Evolutionary conservation across 2,888 invertebrate species (phyloP).

Genomic region (Pandemis corylana): DNA sequence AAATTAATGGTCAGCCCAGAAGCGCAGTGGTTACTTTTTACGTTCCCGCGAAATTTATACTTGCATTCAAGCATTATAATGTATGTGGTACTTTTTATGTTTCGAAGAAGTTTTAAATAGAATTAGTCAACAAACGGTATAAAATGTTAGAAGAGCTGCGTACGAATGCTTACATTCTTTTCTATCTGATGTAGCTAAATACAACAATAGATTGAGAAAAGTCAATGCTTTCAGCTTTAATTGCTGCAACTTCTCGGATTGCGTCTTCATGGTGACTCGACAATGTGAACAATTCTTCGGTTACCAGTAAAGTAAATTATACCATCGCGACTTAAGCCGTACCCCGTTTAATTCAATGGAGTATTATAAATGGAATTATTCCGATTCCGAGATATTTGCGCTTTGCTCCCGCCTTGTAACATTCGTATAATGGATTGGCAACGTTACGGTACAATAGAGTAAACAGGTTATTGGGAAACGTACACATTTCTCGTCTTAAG

Average conservation of each 20-base stretch:
- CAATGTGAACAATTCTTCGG: constrained; percentile 29
- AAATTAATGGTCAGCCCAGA: constrained; percentile 34
- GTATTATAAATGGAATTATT: constrained; percentile 47
- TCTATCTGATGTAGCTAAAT: neutral
- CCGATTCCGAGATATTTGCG: constrained; percentile 43
- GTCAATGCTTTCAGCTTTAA: constrained; percentile 7
- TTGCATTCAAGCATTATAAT: neutral
- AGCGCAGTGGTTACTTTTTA: constrained; percentile 18
- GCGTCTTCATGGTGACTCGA: constrained; percentile 13
- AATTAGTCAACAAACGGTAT: neutral
- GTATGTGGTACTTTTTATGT: neutral
- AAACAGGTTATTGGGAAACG: constrained; percentile 24
- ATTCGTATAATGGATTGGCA: constrained; percentile 39
- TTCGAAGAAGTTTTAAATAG: neutral
- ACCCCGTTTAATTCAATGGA: constrained; percentile 36
- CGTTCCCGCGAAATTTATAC: neutral
- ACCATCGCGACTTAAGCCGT: constrained; percentile 21
- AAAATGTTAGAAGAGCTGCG: neutral
- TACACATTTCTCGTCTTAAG: constrained; percentile 7
- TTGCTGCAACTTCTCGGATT: neutral
- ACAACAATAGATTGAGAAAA: constrained; percentile 5
- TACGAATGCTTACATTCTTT: neutral
- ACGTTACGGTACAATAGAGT: constrained; percentile 36
- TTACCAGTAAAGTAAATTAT: constrained; percentile 39
- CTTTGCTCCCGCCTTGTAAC: constrained; percentile 38